A percentile compares a stretch with the other conserved stretches of the same genome.
Evolutionary conservation across 2,888 invertebrate genomes (phyloP).

Genomic region (Erebia palarica): DNA sequence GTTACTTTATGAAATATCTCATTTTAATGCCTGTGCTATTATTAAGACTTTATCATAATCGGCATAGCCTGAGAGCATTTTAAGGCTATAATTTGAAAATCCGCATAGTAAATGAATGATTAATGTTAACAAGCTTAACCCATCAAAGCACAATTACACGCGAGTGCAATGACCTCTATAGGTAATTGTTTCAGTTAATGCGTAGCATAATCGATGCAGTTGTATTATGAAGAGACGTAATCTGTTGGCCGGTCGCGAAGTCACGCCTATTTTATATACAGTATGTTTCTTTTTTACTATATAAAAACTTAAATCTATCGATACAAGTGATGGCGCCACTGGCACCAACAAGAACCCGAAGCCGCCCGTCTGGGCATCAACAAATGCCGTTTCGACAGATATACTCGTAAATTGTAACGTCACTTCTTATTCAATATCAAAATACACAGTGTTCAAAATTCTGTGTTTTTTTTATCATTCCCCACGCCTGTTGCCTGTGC

Average conservation of each 20-base stretch:
- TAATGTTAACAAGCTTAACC: conserved; percentile 30
- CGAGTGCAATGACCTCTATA: conserved; percentile 41
- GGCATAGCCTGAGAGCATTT: background rate
- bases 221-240: conserved; percentile 62
- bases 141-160: conserved; percentile 43
- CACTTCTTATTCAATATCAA: too few relatives aligned
- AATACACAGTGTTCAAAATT: too few relatives aligned
- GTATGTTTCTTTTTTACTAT: conserved; percentile 40
- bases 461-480: too few relatives aligned
- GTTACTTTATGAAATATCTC: too few relatives aligned
- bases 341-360: too few relatives aligned
- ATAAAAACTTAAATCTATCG: background rate
- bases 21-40: too few relatives aligned
- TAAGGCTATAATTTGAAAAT: conserved; percentile 5
- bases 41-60: background rate
- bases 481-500: too few relatives aligned
- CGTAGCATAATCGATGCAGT: conserved; percentile 63
- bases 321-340: too few relatives aligned
- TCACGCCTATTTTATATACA: conserved; percentile 62
- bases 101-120: conserved; percentile 22
- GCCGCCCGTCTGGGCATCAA: too few relatives aligned
- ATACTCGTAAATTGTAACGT: too few relatives aligned
- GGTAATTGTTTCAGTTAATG: conserved; percentile 63
- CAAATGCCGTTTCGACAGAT: too few relatives aligned
- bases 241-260: conserved; percentile 68